Conservation (phyloP, 2,888 invertebrate species). For the Steinernema scapterisci region DNA sequence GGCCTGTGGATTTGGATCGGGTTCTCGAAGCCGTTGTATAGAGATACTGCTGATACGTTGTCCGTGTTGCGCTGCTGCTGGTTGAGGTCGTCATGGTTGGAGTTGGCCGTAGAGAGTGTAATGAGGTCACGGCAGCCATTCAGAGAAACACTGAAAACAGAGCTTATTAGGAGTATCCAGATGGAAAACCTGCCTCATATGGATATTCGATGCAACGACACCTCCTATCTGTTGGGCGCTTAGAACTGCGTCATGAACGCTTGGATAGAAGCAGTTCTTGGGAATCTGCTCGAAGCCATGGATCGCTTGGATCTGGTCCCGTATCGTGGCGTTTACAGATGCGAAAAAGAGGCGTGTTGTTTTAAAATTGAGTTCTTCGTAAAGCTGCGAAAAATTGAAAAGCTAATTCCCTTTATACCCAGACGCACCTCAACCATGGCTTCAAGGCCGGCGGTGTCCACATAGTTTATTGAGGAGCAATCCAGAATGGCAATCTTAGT, state of each 20-base stretch:
- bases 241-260: conserved; percentile 51
- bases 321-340: conserved; percentile 44
- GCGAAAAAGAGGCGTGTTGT: conserved; percentile 44
- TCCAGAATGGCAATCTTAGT: conserved; percentile 50
- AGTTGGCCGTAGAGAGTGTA: conserved; percentile 50
- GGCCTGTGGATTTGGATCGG: conserved; percentile 8
- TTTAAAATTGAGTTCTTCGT: conserved; percentile 19
- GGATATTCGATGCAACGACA: conserved; percentile 51
- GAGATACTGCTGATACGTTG: neutral
- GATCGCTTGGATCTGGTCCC: conserved; percentile 36
- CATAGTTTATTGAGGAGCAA: conserved; percentile 48
- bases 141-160: conserved; percentile 49
- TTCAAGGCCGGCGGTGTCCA: conserved; percentile 44
- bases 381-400: conserved; percentile 18
- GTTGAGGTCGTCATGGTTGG: conserved; percentile 43
- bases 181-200: conserved; percentile 42
- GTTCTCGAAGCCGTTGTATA: conserved; percentile 32
- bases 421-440: conserved; percentile 42
- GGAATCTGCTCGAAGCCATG: conserved; percentile 46
- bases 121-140: conserved; percentile 52
- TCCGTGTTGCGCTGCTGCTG: neutral
- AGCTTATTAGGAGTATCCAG: neutral
- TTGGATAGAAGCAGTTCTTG: conserved; percentile 49
- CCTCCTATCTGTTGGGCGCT: conserved; percentile 52
- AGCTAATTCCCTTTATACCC: no score